Percentiles rank a stretch among this genome's conserved stretches.
Evolutionary conservation across 2,113 vertebrate species (phyloP).

Genomic region (Asarcornis scutulata): DNA sequence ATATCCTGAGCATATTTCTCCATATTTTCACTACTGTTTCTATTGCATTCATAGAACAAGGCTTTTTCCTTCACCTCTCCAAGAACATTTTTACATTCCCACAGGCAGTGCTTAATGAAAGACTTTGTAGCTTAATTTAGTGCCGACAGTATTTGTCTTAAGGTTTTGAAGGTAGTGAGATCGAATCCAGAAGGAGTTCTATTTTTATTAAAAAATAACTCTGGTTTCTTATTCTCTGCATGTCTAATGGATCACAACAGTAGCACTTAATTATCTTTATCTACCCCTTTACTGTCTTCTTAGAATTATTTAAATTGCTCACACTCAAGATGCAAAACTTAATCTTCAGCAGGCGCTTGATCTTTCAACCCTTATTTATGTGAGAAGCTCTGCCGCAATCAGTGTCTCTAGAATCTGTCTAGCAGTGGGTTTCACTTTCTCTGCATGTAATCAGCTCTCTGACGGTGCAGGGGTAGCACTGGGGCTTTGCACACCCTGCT

Average conservation of each 20-base stretch:
- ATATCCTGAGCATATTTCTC: background rate
- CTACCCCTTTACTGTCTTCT: background rate
- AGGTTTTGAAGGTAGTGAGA: conserved; percentile 42
- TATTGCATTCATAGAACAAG: background rate
- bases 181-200: conserved; percentile 57
- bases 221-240: conserved; percentile 14
- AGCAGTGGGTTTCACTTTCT: background rate
- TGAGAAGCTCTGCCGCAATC: background rate
- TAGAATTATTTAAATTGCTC: conserved; percentile 33
- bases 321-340: background rate
- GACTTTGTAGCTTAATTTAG: conserved; percentile 60
- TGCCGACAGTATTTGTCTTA: conserved; percentile 42
- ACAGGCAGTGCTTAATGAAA: conserved; percentile 57
- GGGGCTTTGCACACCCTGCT: background rate
- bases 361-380: background rate
- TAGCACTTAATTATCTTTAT: conserved; percentile 62
- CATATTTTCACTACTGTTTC: background rate
- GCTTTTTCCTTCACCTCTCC: conserved; percentile 6
- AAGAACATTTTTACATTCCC: conserved; percentile 32
- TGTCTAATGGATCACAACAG: conserved; percentile 60
- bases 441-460: background rate
- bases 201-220: conserved; percentile 66
- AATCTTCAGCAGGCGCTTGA: background rate
- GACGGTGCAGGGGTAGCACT: background rate
- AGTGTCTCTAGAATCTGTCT: background rate